Evolutionary conservation across 2,113 vertebrate species (phyloP).

Genomic region (Zosterops lateralis): DNA sequence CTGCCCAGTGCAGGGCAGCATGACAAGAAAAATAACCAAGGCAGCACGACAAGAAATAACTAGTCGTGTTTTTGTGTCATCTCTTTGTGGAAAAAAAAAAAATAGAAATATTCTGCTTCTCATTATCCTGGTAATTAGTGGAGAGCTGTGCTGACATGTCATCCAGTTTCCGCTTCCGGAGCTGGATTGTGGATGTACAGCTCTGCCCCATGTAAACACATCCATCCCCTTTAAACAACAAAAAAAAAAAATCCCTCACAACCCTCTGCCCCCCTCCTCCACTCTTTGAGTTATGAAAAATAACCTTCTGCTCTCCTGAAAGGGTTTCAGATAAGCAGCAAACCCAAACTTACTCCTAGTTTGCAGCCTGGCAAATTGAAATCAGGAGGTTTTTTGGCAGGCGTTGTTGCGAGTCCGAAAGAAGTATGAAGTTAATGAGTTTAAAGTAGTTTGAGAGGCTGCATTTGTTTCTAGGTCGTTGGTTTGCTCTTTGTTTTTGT

Average conservation of each 20-base stretch:
- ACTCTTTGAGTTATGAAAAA: background rate
- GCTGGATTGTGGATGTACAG: constrained; percentile 6
- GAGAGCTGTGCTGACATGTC: constrained; percentile 60
- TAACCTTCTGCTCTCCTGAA: background rate
- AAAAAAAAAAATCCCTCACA: background rate
- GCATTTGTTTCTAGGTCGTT: constrained; percentile 13
- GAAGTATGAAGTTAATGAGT: constrained; percentile 11
- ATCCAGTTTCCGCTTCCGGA: constrained; percentile 40
- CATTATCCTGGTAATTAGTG: constrained; percentile 42
- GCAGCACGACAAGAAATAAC: background rate
- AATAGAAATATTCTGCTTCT: constrained; percentile 29
- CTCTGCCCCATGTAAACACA: constrained; percentile 37
- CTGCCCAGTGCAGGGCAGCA: background rate
- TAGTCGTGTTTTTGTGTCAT: background rate
- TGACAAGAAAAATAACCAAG: background rate
- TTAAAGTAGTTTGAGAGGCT: constrained; percentile 2
- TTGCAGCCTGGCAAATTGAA: background rate
- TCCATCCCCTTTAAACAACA: background rate
- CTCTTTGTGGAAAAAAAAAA: background rate
- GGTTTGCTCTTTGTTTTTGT: constrained; percentile 35
- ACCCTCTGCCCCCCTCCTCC: background rate
- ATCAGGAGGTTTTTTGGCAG: background rate
- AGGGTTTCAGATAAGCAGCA: background rate
- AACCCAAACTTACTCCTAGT: background rate
- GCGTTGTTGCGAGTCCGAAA: background rate